These are phyloP conservation scores for Nymphalis urticae DNA, from an alignment of 2,888 invertebrate genomes.

Conservation along the genomic window DNA sequence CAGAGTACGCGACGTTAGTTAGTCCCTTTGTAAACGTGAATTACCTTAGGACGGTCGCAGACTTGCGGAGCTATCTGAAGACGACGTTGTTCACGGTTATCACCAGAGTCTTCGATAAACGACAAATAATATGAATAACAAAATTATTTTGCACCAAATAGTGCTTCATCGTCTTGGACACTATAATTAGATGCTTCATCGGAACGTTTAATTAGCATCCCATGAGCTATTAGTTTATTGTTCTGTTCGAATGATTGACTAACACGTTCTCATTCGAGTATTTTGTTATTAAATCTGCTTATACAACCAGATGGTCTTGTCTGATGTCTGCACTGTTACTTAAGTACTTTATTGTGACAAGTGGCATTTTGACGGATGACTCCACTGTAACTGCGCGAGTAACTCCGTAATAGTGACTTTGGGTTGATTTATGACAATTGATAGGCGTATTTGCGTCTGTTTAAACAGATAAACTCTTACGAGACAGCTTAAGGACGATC, in stretches of 20 bases:
- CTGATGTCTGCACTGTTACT: constrained; percentile 17
- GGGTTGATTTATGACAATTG: constrained; percentile 33
- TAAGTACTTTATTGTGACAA: constrained; percentile 34
- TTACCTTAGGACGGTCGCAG: constrained; percentile 17
- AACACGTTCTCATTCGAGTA: no score
- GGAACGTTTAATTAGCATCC: neutral
- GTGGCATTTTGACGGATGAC: constrained; percentile 38
- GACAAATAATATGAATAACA: neutral
- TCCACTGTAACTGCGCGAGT: constrained; percentile 29
- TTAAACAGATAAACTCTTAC: constrained; percentile 31
- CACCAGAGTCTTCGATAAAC: neutral
- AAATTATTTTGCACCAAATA: neutral
- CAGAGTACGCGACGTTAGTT: constrained; percentile 46
- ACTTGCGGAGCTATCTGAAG: neutral
- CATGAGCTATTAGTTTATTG: neutral
- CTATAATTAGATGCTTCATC: neutral
- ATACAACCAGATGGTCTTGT: constrained; percentile 7
- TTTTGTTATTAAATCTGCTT: no score
- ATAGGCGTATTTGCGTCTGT: constrained; percentile 33
- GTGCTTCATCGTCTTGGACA: neutral
- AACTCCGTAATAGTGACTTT: constrained; percentile 29
- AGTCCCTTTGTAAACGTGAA: constrained; percentile 41
- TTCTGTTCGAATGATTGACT: no score
- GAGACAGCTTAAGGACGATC: constrained; percentile 19
- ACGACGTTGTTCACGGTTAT: no score